Evolutionary conservation across 2,797 vertebrate species (phyloP), one percentile per base, ranked within the genome.

Genomic region (Coranthus polyacanthus): DNA sequence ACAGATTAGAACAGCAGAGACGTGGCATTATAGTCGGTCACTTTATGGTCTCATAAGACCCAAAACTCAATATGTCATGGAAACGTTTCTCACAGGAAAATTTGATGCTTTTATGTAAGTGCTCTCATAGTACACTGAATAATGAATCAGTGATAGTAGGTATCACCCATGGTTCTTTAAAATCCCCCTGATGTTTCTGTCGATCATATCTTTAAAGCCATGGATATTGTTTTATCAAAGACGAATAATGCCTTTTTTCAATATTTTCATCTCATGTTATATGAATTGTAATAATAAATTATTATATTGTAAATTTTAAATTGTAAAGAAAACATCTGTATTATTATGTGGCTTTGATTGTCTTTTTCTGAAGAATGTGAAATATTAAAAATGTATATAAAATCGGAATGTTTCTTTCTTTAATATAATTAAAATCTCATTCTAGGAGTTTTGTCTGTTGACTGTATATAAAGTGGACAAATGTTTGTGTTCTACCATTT

Each of bases 291-390:
- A 92, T 81, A 90, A 84, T 92, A 88, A 93, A 90, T 89, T 88
- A 93, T 92, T 85, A 89, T 87, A 89, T 71, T 94, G 92, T 94
- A 93, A n/a, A 94, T 92, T 92, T 85, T 76, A 71, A 90, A 92
- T 87, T 93, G 92, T 94, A 93, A 88, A 93, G 89, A 84, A 21
- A 56, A 88, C 57, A 84, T 84, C 72, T 90, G 88, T 93, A 91
- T 83, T 85, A 90, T 85, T 68, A 84, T 79, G 87, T 92, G 86
- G 79, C 79, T 92, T 90, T 92, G 81, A 84, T 90, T 88, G 89
- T 92, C 88, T 87, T 90, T 87, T 92, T 86, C 78, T 87, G 79
- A 89, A 88, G 76, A 84, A 90, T 89, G 87, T 85, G 76, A 86
- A 86, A 91, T 92, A 93, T 91, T 92, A 92, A 94, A 93, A 84